phyloP scores from a whole-genome alignment of 2,797 vertebrate species.

The Sebastes glaucus region DNA sequence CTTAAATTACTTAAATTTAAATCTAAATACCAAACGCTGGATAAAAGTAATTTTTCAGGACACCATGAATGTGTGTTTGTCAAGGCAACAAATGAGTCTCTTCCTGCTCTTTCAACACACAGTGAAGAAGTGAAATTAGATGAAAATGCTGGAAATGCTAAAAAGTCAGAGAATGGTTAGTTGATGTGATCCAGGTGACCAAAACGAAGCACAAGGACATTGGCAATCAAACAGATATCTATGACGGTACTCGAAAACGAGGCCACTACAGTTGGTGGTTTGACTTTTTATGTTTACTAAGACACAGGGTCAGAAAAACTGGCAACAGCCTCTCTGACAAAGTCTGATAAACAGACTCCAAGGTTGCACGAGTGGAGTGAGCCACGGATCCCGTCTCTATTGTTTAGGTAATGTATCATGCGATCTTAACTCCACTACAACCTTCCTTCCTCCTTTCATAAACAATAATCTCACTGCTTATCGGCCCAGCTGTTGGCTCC shows the following conservation, averaged over 20 bases:
- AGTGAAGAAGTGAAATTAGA: neutral
- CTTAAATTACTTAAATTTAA: neutral
- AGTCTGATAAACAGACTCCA: neutral
- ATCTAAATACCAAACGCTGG: neutral
- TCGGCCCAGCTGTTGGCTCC: conserved; percentile 39
- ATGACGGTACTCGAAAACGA: neutral
- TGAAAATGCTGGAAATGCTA: neutral
- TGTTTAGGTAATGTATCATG: conserved; percentile 9
- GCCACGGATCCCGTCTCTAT: neutral
- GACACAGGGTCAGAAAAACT: conserved; percentile 1
- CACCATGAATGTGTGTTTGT: neutral
- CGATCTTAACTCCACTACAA: neutral
- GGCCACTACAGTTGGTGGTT: neutral
- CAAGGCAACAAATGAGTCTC: neutral
- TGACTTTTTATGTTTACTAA: conserved; percentile 4
- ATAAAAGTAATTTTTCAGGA: neutral
- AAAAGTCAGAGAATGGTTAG: neutral
- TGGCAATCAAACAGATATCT: neutral
- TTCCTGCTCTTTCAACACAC: neutral
- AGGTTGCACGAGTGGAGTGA: conserved; percentile 2
- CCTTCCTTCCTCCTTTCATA: conserved; percentile 13
- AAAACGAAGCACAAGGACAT: neutral
- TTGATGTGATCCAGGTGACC: neutral
- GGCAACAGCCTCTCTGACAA: conserved; percentile 8
- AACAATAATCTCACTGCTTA: conserved; percentile 47